These are phyloP conservation scores for Sphaerodactylus townsendi DNA, from an alignment of 2,113 vertebrate species.

Conservation along the genomic window DNA sequence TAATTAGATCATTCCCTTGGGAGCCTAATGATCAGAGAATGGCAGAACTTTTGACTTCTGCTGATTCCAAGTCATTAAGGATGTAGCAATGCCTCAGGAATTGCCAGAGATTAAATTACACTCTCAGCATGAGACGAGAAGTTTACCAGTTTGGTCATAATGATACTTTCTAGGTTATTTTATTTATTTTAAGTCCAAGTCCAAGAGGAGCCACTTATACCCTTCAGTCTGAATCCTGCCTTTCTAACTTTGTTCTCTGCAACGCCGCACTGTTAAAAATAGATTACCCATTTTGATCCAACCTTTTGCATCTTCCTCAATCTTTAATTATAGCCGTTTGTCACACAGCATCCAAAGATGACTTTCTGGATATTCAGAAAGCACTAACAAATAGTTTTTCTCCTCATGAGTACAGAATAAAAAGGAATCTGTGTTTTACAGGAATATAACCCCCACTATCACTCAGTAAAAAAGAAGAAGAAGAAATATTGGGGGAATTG, in stretches of 20 bases:
- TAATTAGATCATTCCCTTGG: too few relatives aligned
- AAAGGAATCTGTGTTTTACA: background rate
- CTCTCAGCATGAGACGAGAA: background rate
- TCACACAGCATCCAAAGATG: background rate
- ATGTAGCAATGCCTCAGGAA: too few relatives aligned
- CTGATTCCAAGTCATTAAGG: too few relatives aligned
- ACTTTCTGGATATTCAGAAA: background rate
- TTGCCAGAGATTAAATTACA: too few relatives aligned
- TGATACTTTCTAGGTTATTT: background rate
- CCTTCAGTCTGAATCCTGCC: background rate
- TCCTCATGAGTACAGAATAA: background rate
- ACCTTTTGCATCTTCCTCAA: background rate
- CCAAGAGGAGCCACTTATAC: background rate
- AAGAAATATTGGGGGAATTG: too few relatives aligned
- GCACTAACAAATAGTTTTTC: background rate
- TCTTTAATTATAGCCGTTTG: background rate
- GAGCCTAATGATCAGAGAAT: too few relatives aligned
- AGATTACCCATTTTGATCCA: background rate
- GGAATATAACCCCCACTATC: too few relatives aligned
- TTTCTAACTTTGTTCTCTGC: background rate
- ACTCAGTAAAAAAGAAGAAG: too few relatives aligned
- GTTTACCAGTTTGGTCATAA: background rate
- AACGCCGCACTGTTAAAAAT: background rate
- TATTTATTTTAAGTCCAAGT: background rate
- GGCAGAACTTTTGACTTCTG: too few relatives aligned